Evolutionary conservation across 2,113 vertebrate genomes (phyloP), one percentile per base, ranked within the genome.

Genomic region (Cettia cetti): DNA sequence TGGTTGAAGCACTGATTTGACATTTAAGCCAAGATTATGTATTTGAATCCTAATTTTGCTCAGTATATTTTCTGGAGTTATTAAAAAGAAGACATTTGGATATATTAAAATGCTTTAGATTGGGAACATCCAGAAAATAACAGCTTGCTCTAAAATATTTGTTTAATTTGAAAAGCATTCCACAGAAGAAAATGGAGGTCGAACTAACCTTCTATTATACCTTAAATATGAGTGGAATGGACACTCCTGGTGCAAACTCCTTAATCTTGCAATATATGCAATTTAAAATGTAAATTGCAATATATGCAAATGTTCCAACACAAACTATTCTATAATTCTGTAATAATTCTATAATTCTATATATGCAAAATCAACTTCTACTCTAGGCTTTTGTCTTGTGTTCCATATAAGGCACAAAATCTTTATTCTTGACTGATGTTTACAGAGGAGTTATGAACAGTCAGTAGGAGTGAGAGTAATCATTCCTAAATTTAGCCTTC

Each of bases 21-120:
- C 33, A 84, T 40, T 94, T 87, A 47, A 93, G 24, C 76, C 63
- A 96, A 92, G 37, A 47, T 56, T 53, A 40, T 63, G 10, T 33
- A 83, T 83, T 91, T 95, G 40, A 94, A 93, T 44, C n/a, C 74
- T 88, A 52, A 45, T 61, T 64, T 91, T 85, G 16, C 39, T 74
- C 64, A 47, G 27, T 8, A 7, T 79, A 30, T 64, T 85, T 86
- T 80, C 71, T 82, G 15, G 16, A 57, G 5, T 42, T 9, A 47
- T 50, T 72, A 44, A 30, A 77, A 63, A 66, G 30, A 84, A 57
- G 5, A 42, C 1, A 71, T n/a, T 70, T 93, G 19, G 27, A 42
- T 81, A 75, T 71, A 85, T 15, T 69, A 49, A 68, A 87, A 35
- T 2, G 0, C 3, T 88, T 76, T 60, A 28, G 12, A 76, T 40